phyloP scores from a whole-genome alignment of 2,888 invertebrate species.

The Tipula confusa region DNA sequence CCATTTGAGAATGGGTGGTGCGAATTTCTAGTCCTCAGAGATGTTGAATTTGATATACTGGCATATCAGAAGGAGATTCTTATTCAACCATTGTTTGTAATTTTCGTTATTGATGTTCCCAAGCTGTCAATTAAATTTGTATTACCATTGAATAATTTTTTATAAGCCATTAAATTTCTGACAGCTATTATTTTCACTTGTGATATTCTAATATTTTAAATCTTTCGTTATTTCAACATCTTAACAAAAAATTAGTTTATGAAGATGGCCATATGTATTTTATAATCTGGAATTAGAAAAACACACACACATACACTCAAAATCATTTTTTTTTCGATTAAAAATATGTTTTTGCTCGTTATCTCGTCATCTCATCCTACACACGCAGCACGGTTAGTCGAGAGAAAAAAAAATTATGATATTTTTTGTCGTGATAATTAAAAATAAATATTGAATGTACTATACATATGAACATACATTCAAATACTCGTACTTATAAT shows the following conservation, averaged over 20 bases:
- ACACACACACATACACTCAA: neutral
- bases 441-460: neutral
- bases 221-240: neutral
- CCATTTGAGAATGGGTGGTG: too few relatives aligned
- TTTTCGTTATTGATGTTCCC: too few relatives aligned
- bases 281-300: neutral
- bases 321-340: neutral
- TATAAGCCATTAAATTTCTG: too few relatives aligned
- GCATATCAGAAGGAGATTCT: too few relatives aligned
- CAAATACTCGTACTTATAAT: neutral
- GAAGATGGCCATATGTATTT: neutral
- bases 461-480: too few relatives aligned
- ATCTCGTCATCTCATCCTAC: neutral
- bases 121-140: too few relatives aligned
- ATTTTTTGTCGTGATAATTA: constrained; percentile 3
- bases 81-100: too few relatives aligned
- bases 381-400: neutral
- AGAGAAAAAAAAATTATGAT: neutral
- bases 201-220: too few relatives aligned
- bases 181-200: too few relatives aligned
- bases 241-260: neutral
- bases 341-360: neutral
- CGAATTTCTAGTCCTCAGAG: too few relatives aligned
- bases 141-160: too few relatives aligned
- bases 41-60: too few relatives aligned